Conservation (phyloP, 2,113 vertebrate species). For the Hypocryptadius cinnamomeus region DNA sequence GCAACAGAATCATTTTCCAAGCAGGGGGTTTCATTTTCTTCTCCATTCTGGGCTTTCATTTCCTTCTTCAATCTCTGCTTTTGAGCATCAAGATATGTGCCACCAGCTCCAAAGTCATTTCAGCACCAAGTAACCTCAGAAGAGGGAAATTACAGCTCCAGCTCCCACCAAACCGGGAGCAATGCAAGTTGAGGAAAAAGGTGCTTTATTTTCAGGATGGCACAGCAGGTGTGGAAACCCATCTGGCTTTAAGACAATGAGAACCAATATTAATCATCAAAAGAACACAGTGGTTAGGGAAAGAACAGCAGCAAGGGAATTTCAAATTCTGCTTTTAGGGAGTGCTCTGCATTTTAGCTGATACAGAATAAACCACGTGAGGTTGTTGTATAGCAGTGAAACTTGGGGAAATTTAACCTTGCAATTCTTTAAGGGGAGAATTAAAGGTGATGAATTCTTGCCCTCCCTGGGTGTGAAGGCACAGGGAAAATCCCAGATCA, state of each 20-base stretch:
- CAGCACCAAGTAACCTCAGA: background rate
- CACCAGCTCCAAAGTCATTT: background rate
- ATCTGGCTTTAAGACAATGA: background rate
- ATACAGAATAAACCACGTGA: fast-evolving
- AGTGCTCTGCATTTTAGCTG: background rate
- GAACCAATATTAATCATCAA: background rate
- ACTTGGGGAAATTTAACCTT: background rate
- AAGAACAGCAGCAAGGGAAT: background rate
- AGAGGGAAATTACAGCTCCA: background rate
- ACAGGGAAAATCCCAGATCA: background rate
- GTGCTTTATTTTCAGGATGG: background rate
- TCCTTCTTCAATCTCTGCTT: background rate
- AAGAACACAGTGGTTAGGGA: background rate
- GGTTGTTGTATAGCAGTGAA: fast-evolving
- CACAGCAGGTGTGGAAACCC: background rate
- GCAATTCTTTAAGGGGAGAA: background rate
- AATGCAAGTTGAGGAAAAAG: background rate
- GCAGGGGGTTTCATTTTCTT: background rate
- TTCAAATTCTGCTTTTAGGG: background rate
- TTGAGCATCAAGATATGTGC: background rate
- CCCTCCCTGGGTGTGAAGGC: background rate
- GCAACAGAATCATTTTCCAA: background rate
- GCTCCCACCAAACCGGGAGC: background rate
- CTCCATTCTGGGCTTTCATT: background rate
- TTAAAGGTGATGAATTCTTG: background rate